phyloP scores from a whole-genome alignment of 2,888 invertebrate species.

The Platynereis dumerilii region DNA sequence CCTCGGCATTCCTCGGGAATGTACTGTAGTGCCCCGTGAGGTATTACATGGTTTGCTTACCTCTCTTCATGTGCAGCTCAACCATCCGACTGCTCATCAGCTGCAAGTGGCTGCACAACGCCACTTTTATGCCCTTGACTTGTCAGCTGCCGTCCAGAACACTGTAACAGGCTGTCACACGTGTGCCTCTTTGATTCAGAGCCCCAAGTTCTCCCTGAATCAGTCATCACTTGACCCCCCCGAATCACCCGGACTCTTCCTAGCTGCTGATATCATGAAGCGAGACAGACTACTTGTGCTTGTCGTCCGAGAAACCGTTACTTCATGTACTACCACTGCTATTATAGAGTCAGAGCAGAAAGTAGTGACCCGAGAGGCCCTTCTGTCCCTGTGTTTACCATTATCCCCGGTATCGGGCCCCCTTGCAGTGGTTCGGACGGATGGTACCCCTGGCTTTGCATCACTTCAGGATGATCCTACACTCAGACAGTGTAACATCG shows the following conservation, averaged over 20 bases:
- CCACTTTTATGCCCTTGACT: constrained; percentile 37
- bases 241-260: too few species aligned
- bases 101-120: constrained; percentile 34
- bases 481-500: neutral
- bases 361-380: constrained; percentile 28
- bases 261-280: constrained; percentile 40
- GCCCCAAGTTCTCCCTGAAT: constrained; percentile 25
- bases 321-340: constrained; percentile 25
- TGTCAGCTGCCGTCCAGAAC: constrained; percentile 23
- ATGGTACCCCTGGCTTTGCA: neutral
- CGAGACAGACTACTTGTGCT: constrained; percentile 34
- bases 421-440: constrained; percentile 20
- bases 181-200: constrained; percentile 35
- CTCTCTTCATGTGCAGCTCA: constrained; percentile 37
- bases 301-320: constrained; percentile 23
- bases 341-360: constrained; percentile 27
- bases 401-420: constrained; percentile 36
- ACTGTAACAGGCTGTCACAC: constrained; percentile 30
- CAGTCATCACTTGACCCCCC: too few species aligned
- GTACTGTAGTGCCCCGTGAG: constrained; percentile 36
- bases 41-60: constrained; percentile 38
- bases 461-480: neutral
- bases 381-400: constrained; percentile 24
- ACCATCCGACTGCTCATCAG: constrained; percentile 40
- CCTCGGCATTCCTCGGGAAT: constrained; percentile 13